phyloP scores from a whole-genome alignment of 2,888 invertebrate species.

The Epistrophe eligans region DNA sequence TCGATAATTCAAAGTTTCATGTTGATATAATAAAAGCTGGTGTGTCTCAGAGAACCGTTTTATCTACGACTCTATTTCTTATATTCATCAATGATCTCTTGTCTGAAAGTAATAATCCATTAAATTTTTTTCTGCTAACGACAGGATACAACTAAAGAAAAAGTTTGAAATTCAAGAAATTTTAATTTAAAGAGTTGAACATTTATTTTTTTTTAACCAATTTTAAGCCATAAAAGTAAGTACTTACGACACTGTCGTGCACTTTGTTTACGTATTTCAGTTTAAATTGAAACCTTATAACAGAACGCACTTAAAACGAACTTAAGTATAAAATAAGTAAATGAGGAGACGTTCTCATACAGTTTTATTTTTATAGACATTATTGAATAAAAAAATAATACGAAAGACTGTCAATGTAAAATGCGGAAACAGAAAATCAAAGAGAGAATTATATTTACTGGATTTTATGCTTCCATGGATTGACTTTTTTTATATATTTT shows the following conservation, averaged over 20 bases:
- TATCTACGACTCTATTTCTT: too few relatives aligned
- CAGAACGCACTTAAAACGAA: not conserved
- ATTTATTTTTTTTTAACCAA: too few relatives aligned
- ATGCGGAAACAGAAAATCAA: constrained; percentile 24
- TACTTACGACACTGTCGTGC: not conserved
- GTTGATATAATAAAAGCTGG: too few relatives aligned
- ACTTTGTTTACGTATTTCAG: not conserved
- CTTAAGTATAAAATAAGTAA: constrained; percentile 6
- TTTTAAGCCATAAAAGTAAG: not conserved
- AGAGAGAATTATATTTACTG: constrained; percentile 14
- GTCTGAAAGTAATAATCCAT: too few relatives aligned
- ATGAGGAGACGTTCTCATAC: not conserved
- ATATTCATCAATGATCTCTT: too few relatives aligned
- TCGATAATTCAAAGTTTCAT: too few relatives aligned
- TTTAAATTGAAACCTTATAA: not conserved
- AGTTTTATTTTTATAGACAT: not conserved
- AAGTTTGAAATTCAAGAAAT: too few relatives aligned
- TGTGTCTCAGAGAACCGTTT: too few relatives aligned
- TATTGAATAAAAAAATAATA: constrained; percentile 8
- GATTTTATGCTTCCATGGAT: not conserved
- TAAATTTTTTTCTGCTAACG: too few relatives aligned
- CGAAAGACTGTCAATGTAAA: constrained; percentile 9
- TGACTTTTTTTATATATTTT: not conserved
- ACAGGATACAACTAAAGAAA: too few relatives aligned
- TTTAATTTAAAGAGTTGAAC: too few relatives aligned